Evolutionary conservation across 1,140 invertebrate species (phyloP), one percentile per base, ranked within the genome.

Genomic region (Meloidogyne hapla): DNA sequence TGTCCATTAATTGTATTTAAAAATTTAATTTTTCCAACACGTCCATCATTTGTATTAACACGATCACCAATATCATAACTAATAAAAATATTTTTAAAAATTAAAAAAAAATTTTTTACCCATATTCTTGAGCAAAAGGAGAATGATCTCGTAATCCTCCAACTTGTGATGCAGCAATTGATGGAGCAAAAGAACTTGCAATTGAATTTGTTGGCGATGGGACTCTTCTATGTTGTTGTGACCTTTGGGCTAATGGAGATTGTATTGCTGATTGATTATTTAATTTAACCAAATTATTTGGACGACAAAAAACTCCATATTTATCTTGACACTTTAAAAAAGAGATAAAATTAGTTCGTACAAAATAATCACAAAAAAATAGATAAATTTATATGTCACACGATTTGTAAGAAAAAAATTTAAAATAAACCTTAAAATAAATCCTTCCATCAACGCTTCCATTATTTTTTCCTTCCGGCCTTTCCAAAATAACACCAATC

Each of bases 391-490:
- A n/a, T n/a, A n/a, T n/a, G n/a, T n/a, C n/a, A n/a, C 4, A 21
- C 42, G n/a, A 18, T 71, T 71, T 26, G 1, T 21, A 6, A 1
- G 10, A 73, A 8, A 48, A 15, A n/a, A 28, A 21, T 79, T 40
- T 26, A 80, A 82, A 69, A 21, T 26, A 23, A 26, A 80, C 78
- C 78, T 79, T 67, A 68, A 96, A 96, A 87, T 96, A 96, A 40
- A 92, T 90, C 26, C 92, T 91, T 40, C 94, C 95, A 71, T 92
- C 92, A 63, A 98, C 94, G 23, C 94, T 94, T 21, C 96, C 96
- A 89, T 98, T 94, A 88, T 98, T 98, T 90, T 98, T 98, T 92
- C 95, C 96, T 83, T 93, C 93, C 38, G 94, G 91, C 79, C 94
- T 92, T 88, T 98, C 95, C 73, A 98, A 91, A 45, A 95, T 94